These are phyloP conservation scores for Branchipolynoe longqiensis DNA, from an alignment of 2,888 invertebrate species.

Conservation along the genomic window DNA sequence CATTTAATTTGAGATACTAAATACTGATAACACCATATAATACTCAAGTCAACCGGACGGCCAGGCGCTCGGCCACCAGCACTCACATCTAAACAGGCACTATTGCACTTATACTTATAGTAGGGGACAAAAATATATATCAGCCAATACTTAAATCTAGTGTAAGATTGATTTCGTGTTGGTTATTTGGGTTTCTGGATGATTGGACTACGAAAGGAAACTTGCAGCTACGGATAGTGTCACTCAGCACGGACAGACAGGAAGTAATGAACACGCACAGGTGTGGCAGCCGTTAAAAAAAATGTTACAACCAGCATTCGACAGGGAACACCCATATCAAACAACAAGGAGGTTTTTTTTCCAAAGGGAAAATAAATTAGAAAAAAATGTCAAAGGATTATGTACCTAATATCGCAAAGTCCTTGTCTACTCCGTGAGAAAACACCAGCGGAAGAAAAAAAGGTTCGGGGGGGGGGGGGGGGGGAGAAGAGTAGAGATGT, in stretches of 20 bases:
- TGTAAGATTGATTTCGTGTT: background rate
- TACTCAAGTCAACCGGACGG: background rate
- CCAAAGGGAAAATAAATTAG: too few species aligned
- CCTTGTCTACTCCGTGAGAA: slow-evolving; percentile 50
- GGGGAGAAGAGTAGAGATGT: slow-evolving; percentile 46
- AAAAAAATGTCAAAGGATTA: slow-evolving; percentile 40
- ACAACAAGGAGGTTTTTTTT: slow-evolving; percentile 48
- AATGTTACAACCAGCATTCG: slow-evolving; percentile 25
- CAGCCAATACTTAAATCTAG: background rate
- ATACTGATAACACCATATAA: slow-evolving; percentile 32
- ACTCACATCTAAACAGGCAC: slow-evolving; percentile 43
- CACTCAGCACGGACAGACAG: slow-evolving; percentile 48
- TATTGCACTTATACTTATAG: slow-evolving; percentile 27
- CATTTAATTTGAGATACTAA: slow-evolving; percentile 23
- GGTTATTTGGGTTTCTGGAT: background rate
- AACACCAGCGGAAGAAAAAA: slow-evolving; percentile 33
- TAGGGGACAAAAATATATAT: too few species aligned
- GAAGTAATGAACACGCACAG: slow-evolving; percentile 4
- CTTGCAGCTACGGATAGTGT: too few species aligned
- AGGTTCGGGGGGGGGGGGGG: too few species aligned
- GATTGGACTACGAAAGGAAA: slow-evolving; percentile 36
- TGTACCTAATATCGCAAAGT: slow-evolving; percentile 54
- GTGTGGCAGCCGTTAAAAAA: background rate
- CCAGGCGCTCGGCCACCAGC: background rate
- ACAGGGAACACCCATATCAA: slow-evolving; percentile 37